Evolutionary conservation across 2,113 vertebrate species (phyloP).

Genomic region (Mesitornis unicolor): DNA sequence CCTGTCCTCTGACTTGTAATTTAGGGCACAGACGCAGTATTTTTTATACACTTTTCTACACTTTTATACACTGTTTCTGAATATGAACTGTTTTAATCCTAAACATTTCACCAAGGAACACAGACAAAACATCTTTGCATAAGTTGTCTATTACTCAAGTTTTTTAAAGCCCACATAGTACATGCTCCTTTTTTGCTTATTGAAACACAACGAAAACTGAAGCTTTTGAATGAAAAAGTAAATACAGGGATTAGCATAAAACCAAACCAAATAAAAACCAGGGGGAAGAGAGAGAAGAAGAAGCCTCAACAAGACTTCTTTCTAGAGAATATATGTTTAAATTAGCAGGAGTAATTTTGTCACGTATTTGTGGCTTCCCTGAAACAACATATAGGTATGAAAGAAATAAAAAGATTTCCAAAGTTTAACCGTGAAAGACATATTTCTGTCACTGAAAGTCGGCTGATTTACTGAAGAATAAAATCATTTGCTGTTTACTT

Average conservation of each 20-base stretch:
- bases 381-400: background rate
- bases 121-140: background rate
- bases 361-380: background rate
- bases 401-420: background rate
- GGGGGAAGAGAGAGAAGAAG: background rate
- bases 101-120: background rate
- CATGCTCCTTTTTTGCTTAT: background rate
- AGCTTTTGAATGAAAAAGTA: background rate
- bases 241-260: background rate
- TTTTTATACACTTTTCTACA: background rate
- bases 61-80: background rate
- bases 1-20: background rate
- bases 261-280: background rate
- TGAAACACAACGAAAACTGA: background rate
- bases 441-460: background rate
- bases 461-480: background rate
- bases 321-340: background rate
- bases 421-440: background rate
- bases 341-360: background rate
- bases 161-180: background rate
- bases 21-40: background rate
- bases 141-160: rapidly evolving
- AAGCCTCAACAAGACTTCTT: background rate
- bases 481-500: background rate
- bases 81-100: background rate